Conservation (phyloP, 2,797 vertebrate genomes). For the Phoeniculus purpureus region DNA sequence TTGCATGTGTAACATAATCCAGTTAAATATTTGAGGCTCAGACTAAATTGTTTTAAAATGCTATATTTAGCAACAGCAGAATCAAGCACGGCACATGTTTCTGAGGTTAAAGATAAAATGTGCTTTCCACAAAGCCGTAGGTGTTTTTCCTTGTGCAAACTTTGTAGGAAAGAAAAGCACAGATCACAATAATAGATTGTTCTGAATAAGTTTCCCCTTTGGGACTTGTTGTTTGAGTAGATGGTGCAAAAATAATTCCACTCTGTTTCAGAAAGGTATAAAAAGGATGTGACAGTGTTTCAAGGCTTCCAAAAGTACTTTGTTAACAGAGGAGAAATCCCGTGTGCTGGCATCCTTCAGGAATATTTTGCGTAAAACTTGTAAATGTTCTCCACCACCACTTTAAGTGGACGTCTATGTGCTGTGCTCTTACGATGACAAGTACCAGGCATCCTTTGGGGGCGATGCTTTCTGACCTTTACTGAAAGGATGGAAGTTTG, state of each 20-base stretch:
- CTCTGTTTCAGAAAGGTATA: neutral
- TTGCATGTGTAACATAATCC: slow-evolving; percentile 22
- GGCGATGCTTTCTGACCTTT: no score
- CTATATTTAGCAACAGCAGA: slow-evolving; percentile 32
- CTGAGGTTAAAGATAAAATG: neutral
- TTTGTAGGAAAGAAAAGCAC: neutral
- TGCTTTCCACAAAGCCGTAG: neutral
- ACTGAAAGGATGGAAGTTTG: no score
- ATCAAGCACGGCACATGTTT: neutral
- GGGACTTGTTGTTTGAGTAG: slow-evolving; percentile 8
- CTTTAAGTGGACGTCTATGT: accelerated
- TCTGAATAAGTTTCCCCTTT: neutral
- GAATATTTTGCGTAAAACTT: neutral
- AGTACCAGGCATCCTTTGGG: neutral
- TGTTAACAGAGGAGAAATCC: neutral
- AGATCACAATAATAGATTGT: neutral
- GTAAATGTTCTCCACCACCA: accelerated
- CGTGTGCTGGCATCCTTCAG: neutral
- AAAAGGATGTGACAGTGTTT: neutral
- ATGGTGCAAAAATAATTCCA: neutral
- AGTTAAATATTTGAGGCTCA: slow-evolving; percentile 11
- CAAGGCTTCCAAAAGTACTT: neutral
- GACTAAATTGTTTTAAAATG: slow-evolving; percentile 28
- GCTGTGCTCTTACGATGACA: accelerated
- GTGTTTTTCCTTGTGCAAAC: neutral